Evolutionary conservation across 2,797 vertebrate species (phyloP).

Genomic region (Phrynocephalus guinanensis): DNA sequence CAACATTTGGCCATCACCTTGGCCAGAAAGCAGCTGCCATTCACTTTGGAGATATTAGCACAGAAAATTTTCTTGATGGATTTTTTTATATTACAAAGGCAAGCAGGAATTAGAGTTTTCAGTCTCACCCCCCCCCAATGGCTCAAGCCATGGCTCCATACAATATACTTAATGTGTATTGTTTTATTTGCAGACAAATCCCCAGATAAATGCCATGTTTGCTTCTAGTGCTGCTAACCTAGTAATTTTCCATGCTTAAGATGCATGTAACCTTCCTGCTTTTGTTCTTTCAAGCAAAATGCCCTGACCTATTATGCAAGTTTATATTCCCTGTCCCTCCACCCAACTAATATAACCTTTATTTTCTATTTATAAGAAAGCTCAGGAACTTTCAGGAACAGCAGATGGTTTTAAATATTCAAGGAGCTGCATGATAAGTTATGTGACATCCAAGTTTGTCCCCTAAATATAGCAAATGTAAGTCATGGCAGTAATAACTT

Average conservation of each 20-base stretch:
- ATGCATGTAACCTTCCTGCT: not conserved
- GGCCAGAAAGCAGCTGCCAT: not conserved
- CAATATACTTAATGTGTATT: not conserved
- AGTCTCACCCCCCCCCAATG: conserved; percentile 7
- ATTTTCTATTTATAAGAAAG: not conserved
- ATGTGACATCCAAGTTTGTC: not conserved
- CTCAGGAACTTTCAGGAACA: not conserved
- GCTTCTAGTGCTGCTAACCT: not conserved
- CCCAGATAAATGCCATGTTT: not conserved
- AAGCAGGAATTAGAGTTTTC: conserved; percentile 31
- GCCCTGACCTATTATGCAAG: not conserved
- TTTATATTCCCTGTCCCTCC: not conserved
- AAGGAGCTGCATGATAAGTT: not conserved
- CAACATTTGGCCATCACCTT: too few relatives aligned
- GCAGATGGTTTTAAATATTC: not conserved
- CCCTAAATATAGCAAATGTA: not conserved
- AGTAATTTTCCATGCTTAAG: not conserved
- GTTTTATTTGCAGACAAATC: not conserved
- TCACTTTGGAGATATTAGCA: not conserved
- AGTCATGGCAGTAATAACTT: not conserved
- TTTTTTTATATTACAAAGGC: not conserved
- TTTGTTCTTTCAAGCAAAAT: not conserved
- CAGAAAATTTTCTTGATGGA: not conserved
- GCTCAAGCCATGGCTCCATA: not conserved
- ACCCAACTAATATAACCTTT: not conserved